Base-by-base conservation (phyloP, 2,113 vertebrate species). In the Sebastes fasciatus region DNA sequence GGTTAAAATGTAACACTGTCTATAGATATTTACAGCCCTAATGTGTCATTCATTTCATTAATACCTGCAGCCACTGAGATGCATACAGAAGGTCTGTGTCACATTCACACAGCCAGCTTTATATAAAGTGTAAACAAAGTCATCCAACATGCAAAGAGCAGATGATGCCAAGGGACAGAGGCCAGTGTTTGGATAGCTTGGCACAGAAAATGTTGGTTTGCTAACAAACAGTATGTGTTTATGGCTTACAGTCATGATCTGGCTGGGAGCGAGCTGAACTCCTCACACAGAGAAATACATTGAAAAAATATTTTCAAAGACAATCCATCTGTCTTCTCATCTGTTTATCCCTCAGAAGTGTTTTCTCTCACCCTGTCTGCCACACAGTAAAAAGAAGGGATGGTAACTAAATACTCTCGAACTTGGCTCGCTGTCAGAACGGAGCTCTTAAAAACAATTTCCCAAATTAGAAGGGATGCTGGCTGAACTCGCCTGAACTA, bases 291-390 rank as follows among this genome's bases (percentile, higher is more conserved):
- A 65, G 4, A 82, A 74, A 80, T 66, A 72, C 61, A 67, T 72
- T 17, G 9, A 54, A 62, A 67, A 74, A 65, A 34, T 17, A 43
- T 43, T 69, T 79, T 66, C 66, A 79, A 85, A 87, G 71, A 67
- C 57, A 64, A 65, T 64, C 84, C 73, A 89, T 90, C 86, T 85
- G 83, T 73, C 84, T 84, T 72, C 48, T 66, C 26, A 68, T 57
- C 13, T n/a, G 70, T 83, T 71, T 52, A 65, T 74, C 58, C 49
- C 68, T 42, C 75, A 76, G 48, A 90, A 74, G 84, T 69, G 62
- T 70, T 83, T 80, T 61, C 61, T 60, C 42, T 75, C 82, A 74
- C 68, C 74, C 23, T 21, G 16, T 63, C 51, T 85, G 78, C 58
- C 60, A 19, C 73, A 10, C 43, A 68, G 64, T n/a, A 4, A 51